Evolutionary conservation across 2,113 vertebrate species (phyloP), one percentile per base, ranked within the genome.

Genomic region (Numida meleagris): DNA sequence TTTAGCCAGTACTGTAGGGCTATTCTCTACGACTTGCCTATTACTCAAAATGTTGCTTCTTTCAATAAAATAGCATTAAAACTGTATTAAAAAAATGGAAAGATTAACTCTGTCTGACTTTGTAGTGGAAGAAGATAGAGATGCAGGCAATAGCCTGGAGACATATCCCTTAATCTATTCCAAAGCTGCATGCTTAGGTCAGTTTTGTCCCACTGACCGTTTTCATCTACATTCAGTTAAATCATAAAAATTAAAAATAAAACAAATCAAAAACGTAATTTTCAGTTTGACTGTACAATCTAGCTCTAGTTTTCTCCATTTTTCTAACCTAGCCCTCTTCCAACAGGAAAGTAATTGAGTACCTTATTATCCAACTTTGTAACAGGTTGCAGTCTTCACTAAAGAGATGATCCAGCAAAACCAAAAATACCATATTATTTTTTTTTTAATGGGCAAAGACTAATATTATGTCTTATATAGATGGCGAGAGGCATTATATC

Each of bases 401-500:
- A 61, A 90, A 86, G 25, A 78, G 13, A 70, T 40, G 34, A 43
- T 72, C 59, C 57, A 91, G 43, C 19, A 70, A 90, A 75, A 46
- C 40, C 59, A 19, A 70, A 91, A 94, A 68, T 55, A 50, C 24
- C 17, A 9, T 10, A 23, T 29, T 59, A 31, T 42, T 71, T 6
- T 14, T 68, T 82, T 89, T 84, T 46, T 38, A 31, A 51, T 36
- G 27, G 46, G 23, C 74, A 90, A 89, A 94, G 67, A 92, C 94
- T 68, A 94, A 92, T 92, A 81, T 67, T 66, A 62, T 89, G 45
- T 79, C 61, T 81, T 90, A 38, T 59, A 40, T 82, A 84, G 57
- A 23, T 82, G 78, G 68, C 72, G 88, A 82, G 38, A 92, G 61
- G 61, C 71, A 29, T 93, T 81, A 59, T 71, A 94, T 85, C 94